Evolutionary conservation across 2,888 invertebrate species (phyloP).

Genomic region (Rhagonycha lutea): DNA sequence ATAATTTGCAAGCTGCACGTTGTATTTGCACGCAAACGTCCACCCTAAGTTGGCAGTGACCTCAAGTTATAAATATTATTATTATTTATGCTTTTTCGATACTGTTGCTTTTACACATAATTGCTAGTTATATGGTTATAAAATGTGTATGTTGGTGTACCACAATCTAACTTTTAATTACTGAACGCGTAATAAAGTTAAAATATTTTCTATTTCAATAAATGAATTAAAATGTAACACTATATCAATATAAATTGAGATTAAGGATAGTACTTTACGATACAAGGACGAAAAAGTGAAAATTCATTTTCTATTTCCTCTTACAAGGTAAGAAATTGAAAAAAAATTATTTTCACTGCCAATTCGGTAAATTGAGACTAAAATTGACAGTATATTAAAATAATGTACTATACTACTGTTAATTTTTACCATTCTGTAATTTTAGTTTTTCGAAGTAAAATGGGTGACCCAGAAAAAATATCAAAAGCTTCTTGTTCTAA

Average conservation of each 20-base stretch:
- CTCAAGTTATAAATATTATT: slow-evolving; percentile 13
- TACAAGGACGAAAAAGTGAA: no score
- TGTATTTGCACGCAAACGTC: slow-evolving; percentile 24
- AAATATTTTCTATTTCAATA: not conserved
- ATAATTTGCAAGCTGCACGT: slow-evolving; percentile 23
- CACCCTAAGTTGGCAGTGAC: slow-evolving; percentile 27
- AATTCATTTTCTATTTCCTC: no score
- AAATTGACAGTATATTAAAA: no score
- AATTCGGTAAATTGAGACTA: no score
- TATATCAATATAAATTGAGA: no score
- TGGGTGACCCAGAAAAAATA: not conserved
- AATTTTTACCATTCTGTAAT: no score
- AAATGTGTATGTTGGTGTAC: not conserved
- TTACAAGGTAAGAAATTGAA: no score
- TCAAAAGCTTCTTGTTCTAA: not conserved
- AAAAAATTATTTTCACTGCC: no score
- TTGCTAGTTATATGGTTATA: not conserved
- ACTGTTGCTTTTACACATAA: not conserved
- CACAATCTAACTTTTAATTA: not conserved
- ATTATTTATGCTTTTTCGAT: not conserved
- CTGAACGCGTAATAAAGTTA: not conserved
- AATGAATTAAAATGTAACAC: not conserved
- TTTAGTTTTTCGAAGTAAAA: no score
- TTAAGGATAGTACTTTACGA: no score
- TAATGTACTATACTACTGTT: no score